These are phyloP conservation scores for Laticauda colubrina DNA, from an alignment of 2,113 vertebrate genomes.

Conservation along the genomic window DNA sequence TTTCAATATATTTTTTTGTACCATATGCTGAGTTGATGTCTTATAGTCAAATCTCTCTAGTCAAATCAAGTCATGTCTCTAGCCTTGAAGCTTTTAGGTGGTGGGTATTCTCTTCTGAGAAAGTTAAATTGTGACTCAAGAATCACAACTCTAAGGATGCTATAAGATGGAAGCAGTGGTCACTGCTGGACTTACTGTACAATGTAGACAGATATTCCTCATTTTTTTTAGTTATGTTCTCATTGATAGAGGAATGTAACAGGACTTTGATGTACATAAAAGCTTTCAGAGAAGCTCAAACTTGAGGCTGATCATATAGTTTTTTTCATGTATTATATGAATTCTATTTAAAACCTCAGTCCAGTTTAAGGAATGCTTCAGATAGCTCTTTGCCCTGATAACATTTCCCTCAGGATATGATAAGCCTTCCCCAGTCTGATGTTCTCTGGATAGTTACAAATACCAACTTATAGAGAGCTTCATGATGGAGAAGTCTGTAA, in stretches of 20 bases:
- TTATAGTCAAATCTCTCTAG: not conserved
- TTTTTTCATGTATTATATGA: not conserved
- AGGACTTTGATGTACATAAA: not conserved
- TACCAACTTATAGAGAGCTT: not conserved
- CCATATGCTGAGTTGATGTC: too few relatives aligned
- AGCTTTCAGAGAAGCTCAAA: not conserved
- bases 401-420: not conserved
- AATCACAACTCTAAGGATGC: not conserved
- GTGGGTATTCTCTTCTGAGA: not conserved
- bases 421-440: not conserved
- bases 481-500: not conserved
- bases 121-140: not conserved
- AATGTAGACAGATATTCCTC: not conserved
- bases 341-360: not conserved
- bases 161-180: not conserved
- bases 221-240: not conserved
- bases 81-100: not conserved
- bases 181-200: not conserved
- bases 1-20: not conserved
- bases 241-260: not conserved
- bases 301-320: not conserved
- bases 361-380: not conserved
- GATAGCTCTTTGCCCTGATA: not conserved
- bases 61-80: not conserved
- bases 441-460: not conserved